Percentiles rank a stretch among this genome's conserved stretches.
Conservation (phyloP, 2,113 vertebrate genomes). For the Aegotheles bennettii region DNA sequence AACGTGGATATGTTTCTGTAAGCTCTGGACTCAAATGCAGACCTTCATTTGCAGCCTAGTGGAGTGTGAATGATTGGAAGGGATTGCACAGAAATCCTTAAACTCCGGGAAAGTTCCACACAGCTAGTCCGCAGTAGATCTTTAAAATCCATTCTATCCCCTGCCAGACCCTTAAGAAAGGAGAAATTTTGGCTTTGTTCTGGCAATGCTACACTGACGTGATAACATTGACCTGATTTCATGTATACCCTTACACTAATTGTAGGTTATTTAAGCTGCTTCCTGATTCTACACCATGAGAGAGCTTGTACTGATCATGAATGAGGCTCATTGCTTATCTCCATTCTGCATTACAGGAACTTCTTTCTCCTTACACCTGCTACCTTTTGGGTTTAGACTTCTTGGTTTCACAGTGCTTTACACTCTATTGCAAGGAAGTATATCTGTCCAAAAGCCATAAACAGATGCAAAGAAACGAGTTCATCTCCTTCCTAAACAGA, state of each 20-base stretch:
- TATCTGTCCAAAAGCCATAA: not conserved
- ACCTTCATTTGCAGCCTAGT: not conserved
- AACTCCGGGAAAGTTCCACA: not conserved
- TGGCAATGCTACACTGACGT: not conserved
- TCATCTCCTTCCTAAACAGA: not conserved
- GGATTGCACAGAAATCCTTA: not conserved
- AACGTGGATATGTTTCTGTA: not conserved
- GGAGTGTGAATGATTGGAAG: not conserved
- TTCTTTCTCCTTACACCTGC: not conserved
- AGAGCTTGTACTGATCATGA: not conserved
- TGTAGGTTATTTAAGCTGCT: not conserved
- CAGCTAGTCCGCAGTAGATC: not conserved
- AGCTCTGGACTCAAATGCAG: not conserved
- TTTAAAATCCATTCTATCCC: conserved; percentile 1
- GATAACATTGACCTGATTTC: not conserved
- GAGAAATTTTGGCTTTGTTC: not conserved
- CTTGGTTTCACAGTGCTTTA: not conserved
- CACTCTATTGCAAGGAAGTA: rapidly evolving
- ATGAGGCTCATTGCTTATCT: not conserved
- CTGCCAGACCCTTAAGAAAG: not conserved
- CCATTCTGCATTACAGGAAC: not conserved
- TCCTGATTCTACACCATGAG: not conserved
- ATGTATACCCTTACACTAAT: not conserved
- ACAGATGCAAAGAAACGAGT: not conserved
- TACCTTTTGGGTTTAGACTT: not conserved